Evolutionary conservation across 2,888 invertebrate genomes (phyloP), one percentile per base, ranked within the genome.

Genomic region (Zonitis immaculata): DNA sequence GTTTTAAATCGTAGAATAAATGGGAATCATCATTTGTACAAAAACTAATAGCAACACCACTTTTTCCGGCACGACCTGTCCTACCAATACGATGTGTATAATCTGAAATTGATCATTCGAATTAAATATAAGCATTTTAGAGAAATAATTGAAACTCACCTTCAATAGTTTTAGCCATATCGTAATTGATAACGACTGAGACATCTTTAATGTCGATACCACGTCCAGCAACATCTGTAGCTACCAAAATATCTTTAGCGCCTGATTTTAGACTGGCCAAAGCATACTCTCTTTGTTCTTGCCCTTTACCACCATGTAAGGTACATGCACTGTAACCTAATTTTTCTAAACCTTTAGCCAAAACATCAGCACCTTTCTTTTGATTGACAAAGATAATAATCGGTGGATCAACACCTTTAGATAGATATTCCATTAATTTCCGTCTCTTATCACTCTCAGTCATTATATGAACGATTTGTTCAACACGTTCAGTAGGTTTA

Each of bases 121-220:
- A 20, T 44, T 54, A 47, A n/a, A 44, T 35, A 55, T 8, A 2
- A 20, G 20, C 25, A 27, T 35, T 16, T 25, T 8, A 20, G 30
- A 16, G 12, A 26, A n/a, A n/a, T n/a, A n/a, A n/a, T n/a, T n/a
- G n/a, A n/a, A n/a, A n/a, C n/a, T n/a, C n/a, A 85, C 86, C 87
- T 82, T 99, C 99, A 69, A 99, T 98, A 14, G 89, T 87, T 77
- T 99, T 99, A 0, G 99, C 97, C 99, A 99, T 99, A 73, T 99
- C 99, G 69, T 99, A 99, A 76, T 99, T 99, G 67, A 99, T 94
- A 58, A 99, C 99, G 78, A 99, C 83, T 6, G 97, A 95, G 2
- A 99, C 99, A 75, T 99, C 98, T 74, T 99, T 98, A 73, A 99
- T 98, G 73, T 99, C 99, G 64, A 99, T 99, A 92, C 99, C 99